Evolutionary conservation across 2,888 invertebrate species (phyloP).

Genomic region (Lepidocyrtoides sp.): DNA sequence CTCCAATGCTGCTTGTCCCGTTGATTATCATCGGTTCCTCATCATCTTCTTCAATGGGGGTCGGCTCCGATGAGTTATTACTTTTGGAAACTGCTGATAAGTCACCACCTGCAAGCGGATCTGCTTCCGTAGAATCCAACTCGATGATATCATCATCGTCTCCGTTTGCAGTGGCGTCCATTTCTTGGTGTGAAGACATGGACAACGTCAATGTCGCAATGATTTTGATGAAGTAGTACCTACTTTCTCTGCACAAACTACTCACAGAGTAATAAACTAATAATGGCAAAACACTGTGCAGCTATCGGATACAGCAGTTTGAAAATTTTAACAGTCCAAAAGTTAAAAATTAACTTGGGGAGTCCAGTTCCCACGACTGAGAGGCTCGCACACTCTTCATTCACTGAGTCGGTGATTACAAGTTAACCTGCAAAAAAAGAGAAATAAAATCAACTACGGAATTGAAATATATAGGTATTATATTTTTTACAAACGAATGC

Average conservation of each 20-base stretch:
- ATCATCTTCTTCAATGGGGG: constrained; percentile 86
- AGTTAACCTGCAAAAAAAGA: no score
- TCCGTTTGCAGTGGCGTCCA: constrained; percentile 57
- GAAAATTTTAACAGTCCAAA: no score
- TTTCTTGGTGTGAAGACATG: constrained; percentile 42
- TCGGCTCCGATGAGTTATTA: constrained; percentile 89
- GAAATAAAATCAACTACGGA: no score
- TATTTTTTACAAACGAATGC: no score
- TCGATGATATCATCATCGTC: constrained; percentile 80
- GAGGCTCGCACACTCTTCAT: no score
- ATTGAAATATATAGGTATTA: no score
- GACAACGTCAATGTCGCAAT: background rate
- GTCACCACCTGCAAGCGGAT: constrained; percentile 83
- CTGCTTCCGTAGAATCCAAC: constrained; percentile 74
- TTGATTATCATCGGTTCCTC: constrained; percentile 89
- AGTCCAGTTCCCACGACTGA: no score
- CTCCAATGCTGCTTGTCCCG: constrained; percentile 88
- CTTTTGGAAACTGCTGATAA: constrained; percentile 84
- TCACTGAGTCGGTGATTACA: no score
- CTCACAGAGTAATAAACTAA: background rate
- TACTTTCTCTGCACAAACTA: background rate
- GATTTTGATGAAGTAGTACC: background rate
- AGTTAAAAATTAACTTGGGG: no score
- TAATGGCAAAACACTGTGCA: background rate
- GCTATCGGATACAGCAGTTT: background rate